Base-by-base conservation (phyloP, 2,888 invertebrate genomes). In the Selenia dentaria region DNA sequence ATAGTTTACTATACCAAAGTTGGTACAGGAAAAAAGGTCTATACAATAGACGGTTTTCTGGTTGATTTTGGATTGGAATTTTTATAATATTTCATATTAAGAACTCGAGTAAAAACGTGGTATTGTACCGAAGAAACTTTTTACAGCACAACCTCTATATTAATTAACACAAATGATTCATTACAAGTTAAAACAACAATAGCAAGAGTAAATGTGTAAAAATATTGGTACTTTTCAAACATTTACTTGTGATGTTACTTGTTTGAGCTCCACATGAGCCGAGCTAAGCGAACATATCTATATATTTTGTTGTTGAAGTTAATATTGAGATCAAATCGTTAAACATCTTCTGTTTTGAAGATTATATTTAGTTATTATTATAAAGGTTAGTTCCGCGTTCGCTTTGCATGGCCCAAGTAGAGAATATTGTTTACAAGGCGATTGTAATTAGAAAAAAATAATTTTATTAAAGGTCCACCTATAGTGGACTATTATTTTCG, bases 111-210 rank as follows among this genome's bases (percentile, higher is more conserved):
- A n/a, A n/a, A n/a, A n/a, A n/a, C n/a, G n/a, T n/a, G n/a, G n/a
- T n/a, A n/a, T n/a, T n/a, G n/a, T n/a, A n/a, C n/a, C n/a, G n/a
- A n/a, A n/a, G n/a, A n/a, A n/a, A n/a, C n/a, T n/a, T n/a, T n/a
- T n/a, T n/a, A 55, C 54, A 51, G 57, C 54, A 54, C 49, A 45
- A 51, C 51, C 49, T 54, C 33, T 40, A 31, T 5, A 18, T 18
- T 25, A 36, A 36, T 45, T 49, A 28, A 33, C 31, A 39, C 8
- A 45, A 42, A 3, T 24, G 32, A 40, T 36, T 40, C 43, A 39
- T 29, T 11, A 37, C 20, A 26, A 25, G 40, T 40, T 46, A 46
- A 31, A 40, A 25, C 20, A 32, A 39, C n/a, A 33, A 33, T 12
- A 35, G 32, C 11, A 31, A 36, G 36, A 20, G 27, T 36, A 46